Conservation (phyloP, 2,797 vertebrate species). For the Notoglanidium macrostoma region DNA sequence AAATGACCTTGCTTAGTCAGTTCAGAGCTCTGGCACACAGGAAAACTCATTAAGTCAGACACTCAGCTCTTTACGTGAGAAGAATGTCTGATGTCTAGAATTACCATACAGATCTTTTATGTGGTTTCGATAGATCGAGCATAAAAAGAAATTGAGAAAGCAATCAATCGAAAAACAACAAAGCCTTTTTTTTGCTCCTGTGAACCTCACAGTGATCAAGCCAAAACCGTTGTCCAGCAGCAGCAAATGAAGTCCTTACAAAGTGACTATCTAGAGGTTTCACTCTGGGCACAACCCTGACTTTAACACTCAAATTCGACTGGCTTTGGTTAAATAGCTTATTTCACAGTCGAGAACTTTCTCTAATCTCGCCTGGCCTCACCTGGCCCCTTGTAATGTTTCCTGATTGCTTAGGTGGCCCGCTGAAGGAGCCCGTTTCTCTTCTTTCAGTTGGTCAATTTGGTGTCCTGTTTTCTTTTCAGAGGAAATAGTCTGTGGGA, state of each 20-base stretch:
- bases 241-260: constrained; percentile 38
- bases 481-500: constrained; percentile 79
- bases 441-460: constrained; percentile 33
- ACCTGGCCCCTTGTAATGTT: not conserved
- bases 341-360: constrained; percentile 61
- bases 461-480: constrained; percentile 54
- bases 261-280: constrained; percentile 57
- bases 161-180: not conserved
- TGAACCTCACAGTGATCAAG: constrained; percentile 65
- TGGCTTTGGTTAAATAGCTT: constrained; percentile 60
- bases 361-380: not conserved
- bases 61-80: not conserved
- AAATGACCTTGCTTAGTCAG: not conserved
- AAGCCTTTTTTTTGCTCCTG: constrained; percentile 54
- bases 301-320: constrained; percentile 57
- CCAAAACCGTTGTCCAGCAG: constrained; percentile 39
- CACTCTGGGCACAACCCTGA: constrained; percentile 41
- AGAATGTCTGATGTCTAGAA: not conserved
- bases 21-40: constrained; percentile 3
- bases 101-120: not conserved
- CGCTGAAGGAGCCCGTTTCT: constrained; percentile 48
- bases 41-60: constrained; percentile 13
- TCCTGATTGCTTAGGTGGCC: constrained; percentile 56
- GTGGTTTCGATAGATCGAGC: not conserved
- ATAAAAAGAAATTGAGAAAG: too few relatives aligned